Conservation (phyloP, 2,888 invertebrate genomes). For the Penaeus monodon region DNA sequence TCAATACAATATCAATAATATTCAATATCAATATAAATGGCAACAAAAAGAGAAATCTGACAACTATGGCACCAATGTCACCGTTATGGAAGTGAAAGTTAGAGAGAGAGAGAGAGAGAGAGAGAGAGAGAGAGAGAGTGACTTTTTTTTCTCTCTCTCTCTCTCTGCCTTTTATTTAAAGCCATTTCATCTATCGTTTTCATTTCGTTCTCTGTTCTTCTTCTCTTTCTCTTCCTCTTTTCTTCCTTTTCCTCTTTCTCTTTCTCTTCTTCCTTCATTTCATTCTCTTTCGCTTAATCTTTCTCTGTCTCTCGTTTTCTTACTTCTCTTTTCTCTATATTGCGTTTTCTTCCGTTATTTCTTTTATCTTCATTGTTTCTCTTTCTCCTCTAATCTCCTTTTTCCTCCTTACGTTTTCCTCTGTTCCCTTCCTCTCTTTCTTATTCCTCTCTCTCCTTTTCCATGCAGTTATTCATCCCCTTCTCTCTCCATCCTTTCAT, state of each 20-base stretch:
- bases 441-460: too few species aligned
- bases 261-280: neutral
- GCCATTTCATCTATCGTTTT: neutral
- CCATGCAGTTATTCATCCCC: too few species aligned
- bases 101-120: too few species aligned
- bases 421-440: too few species aligned
- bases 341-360: neutral
- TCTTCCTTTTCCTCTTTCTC: neutral
- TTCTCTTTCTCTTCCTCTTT: neutral
- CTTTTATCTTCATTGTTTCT: neutral
- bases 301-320: conserved; percentile 5
- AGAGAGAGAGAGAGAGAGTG: too few species aligned
- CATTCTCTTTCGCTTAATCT: neutral
- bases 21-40: too few species aligned
- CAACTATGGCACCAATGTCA: too few species aligned
- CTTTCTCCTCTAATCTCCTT: neutral
- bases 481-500: too few species aligned
- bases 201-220: neutral
- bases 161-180: neutral
- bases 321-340: neutral
- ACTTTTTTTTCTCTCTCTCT: too few species aligned
- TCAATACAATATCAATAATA: too few species aligned
- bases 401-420: neutral
- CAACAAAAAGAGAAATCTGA: too few species aligned
- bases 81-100: too few species aligned